Base-by-base conservation (phyloP, 2,113 vertebrate genomes). In the Perca schrenkii region DNA sequence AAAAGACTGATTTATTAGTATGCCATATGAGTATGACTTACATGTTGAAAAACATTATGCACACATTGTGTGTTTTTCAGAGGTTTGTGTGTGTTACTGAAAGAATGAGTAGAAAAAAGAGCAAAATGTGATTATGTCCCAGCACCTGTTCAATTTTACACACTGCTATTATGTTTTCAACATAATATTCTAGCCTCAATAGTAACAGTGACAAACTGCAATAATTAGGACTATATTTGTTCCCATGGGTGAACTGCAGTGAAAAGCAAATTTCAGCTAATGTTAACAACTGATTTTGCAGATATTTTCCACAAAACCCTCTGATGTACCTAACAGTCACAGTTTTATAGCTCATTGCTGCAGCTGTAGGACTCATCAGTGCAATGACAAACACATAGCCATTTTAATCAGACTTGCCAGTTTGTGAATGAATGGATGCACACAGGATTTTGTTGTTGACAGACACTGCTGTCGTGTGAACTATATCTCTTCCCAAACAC, bases 361-460 rank as follows among this genome's bases (percentile, higher is more conserved):
- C 74, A 83, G 73, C 84, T 84, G 72, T 62, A 79, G 11, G 82
- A 73, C 81, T 63, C 62, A 65, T 75, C n/a, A 71, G 31, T 6
- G 7, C 47, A 68, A 16, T 40, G 25, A 28, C 61, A 88, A 87
- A 73, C 77, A 88, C 25, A 61, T 50, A 31, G 40, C 36, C 31
- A 31, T 61, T 91, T 57, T 58, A 67, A 87, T 81, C 31, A n/a
- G 49, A 88, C 56, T 17, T 65, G 76, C 75, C 81, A 74, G 62
- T 77, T 86, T 86, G 8, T 34, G 57, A 73, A 21, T 73, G 46
- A 77, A 76, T 17, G 71, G 53, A 84, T 83, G 50, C 47, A 73
- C 70, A 57, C 73, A 19, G 19, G 86, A 76, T 76, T 73, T 71
- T 1, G 4, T 19, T 89, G 70, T 64, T 88, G 87, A 83, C 65